Base-by-base conservation (phyloP, 2,113 vertebrate genomes). In the Syngnathus typhle region DNA sequence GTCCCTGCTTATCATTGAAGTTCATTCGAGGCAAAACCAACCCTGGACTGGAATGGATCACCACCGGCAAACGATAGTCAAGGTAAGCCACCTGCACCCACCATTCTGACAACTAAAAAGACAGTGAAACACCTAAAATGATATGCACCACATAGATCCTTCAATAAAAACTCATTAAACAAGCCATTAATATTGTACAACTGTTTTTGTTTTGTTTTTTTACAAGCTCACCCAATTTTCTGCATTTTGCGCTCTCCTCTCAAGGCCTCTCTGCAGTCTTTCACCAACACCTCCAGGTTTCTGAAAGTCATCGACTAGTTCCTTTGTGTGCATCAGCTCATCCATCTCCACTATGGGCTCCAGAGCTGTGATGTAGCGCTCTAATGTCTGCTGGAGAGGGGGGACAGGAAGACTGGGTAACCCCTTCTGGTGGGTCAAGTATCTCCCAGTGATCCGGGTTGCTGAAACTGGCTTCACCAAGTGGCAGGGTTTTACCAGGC, bases 41-140 rank as follows among this genome's bases (percentile, higher is more conserved):
- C 0, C 94, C 96, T 0, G 96, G 96, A 85, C 92, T 99, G 27
- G 96, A 99, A 81, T 92, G 90, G 67, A 99, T 90, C 73, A 96
- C 94, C 52, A 99, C 94, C 0, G 97, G 96, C 82, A 96, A 76
- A 43, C 95, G 92, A 79, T 93, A 98, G 54, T 96, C 93, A 7
- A 98, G 90, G 69, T 98, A 98, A 32, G 97, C 96, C 0, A 92
- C 92, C 82, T 94, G 91, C 75, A 98, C 90, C 96, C 97, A 99
- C 97, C 97, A 99, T 23, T 96, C 93, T 0, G 95, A 96, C 63
- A 99, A 89, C 97, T 99, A 68, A 23, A 55, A 52, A 68, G 4
- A 74, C 36, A 65, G 4, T 65, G 27, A 51, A 23, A 67, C 16
- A 64, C 11, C 1, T 67, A 7, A 60, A 3, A 64, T 12, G 60